phyloP scores from a whole-genome alignment of 2,113 vertebrate genomes.

The Silurus asotus region DNA sequence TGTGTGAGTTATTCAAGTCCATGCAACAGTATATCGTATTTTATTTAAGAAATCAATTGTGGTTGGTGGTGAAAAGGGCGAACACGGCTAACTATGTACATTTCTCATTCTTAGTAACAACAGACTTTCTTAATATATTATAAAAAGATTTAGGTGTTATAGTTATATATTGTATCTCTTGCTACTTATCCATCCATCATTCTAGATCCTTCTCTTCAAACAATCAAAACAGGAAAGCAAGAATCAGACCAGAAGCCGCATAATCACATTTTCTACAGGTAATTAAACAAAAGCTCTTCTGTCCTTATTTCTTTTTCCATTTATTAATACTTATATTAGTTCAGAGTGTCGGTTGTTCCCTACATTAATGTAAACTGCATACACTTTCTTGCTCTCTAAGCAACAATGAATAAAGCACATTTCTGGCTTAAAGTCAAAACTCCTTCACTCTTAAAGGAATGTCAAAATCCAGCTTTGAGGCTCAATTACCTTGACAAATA shows the following conservation, averaged over 20 bases:
- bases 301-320: slow-evolving; percentile 40
- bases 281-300: slow-evolving; percentile 25
- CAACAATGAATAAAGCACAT: slow-evolving; percentile 44
- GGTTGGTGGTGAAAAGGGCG: neutral
- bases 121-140: too few relatives aligned
- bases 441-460: slow-evolving; percentile 50
- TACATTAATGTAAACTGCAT: neutral
- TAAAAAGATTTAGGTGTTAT: neutral
- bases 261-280: slow-evolving; percentile 34
- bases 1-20: neutral
- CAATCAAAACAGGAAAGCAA: slow-evolving; percentile 64
- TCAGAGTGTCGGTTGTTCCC: neutral
- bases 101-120: neutral
- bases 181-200: neutral
- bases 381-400: slow-evolving; percentile 7
- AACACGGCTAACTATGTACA: neutral
- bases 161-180: neutral
- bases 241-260: slow-evolving; percentile 50
- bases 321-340: slow-evolving; percentile 17
- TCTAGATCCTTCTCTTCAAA: neutral
- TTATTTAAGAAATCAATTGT: neutral
- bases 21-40: neutral
- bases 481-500: slow-evolving; percentile 30
- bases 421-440: slow-evolving; percentile 52
- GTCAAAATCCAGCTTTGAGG: slow-evolving; percentile 27